Percentiles rank a stretch among this genome's conserved stretches.
These are phyloP conservation scores for Oncorhynchus gorbuscha DNA, from an alignment of 2,113 vertebrate genomes.

Conservation along the genomic window DNA sequence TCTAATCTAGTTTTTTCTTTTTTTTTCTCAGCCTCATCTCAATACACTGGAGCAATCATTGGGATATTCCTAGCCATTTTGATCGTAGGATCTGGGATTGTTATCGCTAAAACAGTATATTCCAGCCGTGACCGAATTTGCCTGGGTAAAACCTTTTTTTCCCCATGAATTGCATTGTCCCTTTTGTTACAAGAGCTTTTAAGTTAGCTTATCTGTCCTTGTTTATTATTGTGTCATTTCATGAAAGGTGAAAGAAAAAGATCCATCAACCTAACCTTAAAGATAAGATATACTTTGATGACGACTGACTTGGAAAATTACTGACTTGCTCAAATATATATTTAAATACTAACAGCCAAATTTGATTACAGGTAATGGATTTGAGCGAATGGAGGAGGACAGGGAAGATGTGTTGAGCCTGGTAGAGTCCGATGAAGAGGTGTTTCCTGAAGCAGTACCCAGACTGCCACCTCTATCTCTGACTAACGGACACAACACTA, in stretches of 20 bases:
- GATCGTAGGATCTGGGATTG: slow-evolving; percentile 52
- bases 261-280: too few species aligned
- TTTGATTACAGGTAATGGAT: slow-evolving; percentile 60
- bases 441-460: slow-evolving; percentile 61
- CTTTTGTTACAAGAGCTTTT: too few species aligned
- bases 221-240: neutral
- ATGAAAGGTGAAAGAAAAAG: neutral
- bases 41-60: slow-evolving; percentile 60
- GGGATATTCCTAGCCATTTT: slow-evolving; percentile 68
- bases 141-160: slow-evolving; percentile 59
- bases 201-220: too few species aligned
- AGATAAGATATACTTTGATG: too few species aligned
- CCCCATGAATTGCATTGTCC: too few species aligned
- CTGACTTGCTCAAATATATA: too few species aligned
- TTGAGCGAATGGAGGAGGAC: slow-evolving; percentile 55
- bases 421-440: slow-evolving; percentile 87
- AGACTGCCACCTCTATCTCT: slow-evolving; percentile 58
- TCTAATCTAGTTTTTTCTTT: slow-evolving; percentile 13
- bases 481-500: slow-evolving; percentile 59
- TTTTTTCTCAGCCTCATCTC: slow-evolving; percentile 53
- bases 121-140: slow-evolving; percentile 67
- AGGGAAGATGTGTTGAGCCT: slow-evolving; percentile 80
- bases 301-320: too few species aligned
- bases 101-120: slow-evolving; percentile 61
- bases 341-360: neutral